Conservation (phyloP, 2,113 vertebrate species). For the Apaloderma vittatum region DNA sequence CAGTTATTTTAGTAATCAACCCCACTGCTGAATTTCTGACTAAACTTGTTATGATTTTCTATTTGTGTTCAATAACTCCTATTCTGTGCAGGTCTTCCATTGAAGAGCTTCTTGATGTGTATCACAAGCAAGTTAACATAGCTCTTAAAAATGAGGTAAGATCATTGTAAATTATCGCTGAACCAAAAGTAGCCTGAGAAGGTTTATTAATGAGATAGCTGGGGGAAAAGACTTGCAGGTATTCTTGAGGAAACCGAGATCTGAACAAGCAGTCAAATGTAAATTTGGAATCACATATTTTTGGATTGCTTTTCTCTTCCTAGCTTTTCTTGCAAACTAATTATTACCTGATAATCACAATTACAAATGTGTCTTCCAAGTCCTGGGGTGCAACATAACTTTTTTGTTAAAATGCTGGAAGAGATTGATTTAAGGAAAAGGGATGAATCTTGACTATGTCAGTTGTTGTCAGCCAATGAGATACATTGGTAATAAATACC, state of each 20-base stretch:
- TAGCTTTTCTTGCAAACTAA: background rate
- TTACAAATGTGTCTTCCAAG: background rate
- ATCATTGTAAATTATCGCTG: background rate
- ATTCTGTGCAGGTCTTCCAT: conserved; percentile 85
- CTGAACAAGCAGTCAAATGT: background rate
- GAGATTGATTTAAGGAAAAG: background rate
- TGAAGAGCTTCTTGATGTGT: conserved; percentile 88
- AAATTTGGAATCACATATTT: background rate
- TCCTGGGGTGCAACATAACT: background rate
- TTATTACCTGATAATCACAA: background rate
- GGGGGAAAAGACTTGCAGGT: background rate
- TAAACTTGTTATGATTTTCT: background rate
- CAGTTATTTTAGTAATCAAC: background rate
- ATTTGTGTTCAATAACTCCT: background rate
- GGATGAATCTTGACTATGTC: background rate
- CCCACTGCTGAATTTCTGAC: background rate
- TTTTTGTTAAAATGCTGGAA: background rate
- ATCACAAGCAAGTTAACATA: conserved; percentile 88
- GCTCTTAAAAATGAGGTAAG: conserved; percentile 90
- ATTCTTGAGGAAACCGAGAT: background rate
- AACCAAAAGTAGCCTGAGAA: background rate
- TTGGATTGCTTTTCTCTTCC: background rate
- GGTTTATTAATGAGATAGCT: background rate
- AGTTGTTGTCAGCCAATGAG: background rate
- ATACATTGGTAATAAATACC: background rate